Base-by-base conservation (phyloP, 1,140 invertebrate genomes). In the Campoletis sonorensis region DNA sequence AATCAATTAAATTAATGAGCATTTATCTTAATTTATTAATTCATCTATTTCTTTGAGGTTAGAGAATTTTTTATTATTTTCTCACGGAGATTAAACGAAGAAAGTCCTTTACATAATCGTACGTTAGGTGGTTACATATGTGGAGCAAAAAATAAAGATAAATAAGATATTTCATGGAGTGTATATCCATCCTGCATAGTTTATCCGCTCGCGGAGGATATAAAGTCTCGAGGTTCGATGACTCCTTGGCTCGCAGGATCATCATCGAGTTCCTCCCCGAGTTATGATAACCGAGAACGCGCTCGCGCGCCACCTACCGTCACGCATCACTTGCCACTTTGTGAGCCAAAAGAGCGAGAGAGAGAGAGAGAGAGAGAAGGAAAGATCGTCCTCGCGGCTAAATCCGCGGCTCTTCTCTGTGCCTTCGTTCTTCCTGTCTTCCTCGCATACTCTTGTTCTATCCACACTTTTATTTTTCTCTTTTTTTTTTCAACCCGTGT, bases 301-400 rank as follows among this genome's bases (percentile, higher is more conserved):
- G 40, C 40, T 45, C 40, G 40, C 40, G 40, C 83, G 81, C 84
- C 84, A 85, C 84, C 85, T 84, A 80, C 80, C 85, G 86, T 88
- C 85, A 86, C 86, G 87, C 87, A 88, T 87, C 86, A 87, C 85
- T 86, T 84, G 84, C 79, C 82, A 86, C 87, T 88, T 88, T 87
- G 86, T 87, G n/a, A n/a, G 85, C 51, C 80, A 79, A 80, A 81
- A 80, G 75, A 79, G 83, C 84, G 79, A 51, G 79, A 67, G 83
- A 73, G 40, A 45, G n/a, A n/a, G n/a, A n/a, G n/a, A n/a, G 8
- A 45, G 11, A 45, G 8, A 45, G 5, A 8, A 13, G 13, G 40
- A 45, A 45, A 45, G 40, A 45, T 80, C 72, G 72, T 49, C 40
- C 33, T 77, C 58, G 51, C 76, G 49, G 73, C 72, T 37, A 71